Percentiles rank a stretch among this genome's conserved stretches.
Evolutionary conservation across 2,888 invertebrate species (phyloP).

Genomic region (Pristionchus entomophagus): DNA sequence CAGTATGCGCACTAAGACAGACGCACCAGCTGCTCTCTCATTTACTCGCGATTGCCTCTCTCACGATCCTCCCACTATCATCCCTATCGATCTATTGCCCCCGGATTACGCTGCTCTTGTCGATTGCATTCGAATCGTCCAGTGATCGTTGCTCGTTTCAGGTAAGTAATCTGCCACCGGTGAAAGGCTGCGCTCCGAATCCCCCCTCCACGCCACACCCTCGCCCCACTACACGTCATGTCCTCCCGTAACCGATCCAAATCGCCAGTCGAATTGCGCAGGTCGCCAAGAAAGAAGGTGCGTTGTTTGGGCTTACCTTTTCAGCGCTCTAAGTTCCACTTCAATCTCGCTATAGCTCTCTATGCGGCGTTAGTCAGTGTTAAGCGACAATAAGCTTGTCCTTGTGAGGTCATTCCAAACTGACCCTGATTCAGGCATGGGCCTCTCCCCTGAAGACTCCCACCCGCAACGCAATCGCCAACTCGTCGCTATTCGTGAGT

Average conservation of each 20-base stretch:
- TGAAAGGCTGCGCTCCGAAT: too few species aligned
- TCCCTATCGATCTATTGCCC: background rate
- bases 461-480: conserved; percentile 30
- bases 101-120: background rate
- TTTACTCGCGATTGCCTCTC: background rate
- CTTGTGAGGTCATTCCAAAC: background rate
- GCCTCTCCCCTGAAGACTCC: conserved; percentile 44
- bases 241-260: conserved; percentile 22
- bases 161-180: too few species aligned
- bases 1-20: background rate
- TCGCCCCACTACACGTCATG: too few species aligned
- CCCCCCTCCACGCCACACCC: too few species aligned
- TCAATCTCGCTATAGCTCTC: too few species aligned
- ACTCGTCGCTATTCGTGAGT: conserved; percentile 41
- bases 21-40: conserved; percentile 6
- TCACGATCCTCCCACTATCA: background rate
- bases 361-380: too few species aligned
- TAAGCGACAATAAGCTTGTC: background rate
- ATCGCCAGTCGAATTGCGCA: conserved; percentile 30
- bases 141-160: background rate
- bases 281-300: conserved; percentile 65
- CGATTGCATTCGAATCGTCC: background rate
- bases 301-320: too few species aligned
- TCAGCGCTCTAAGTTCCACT: too few species aligned
- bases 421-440: conserved; percentile 18